Conservation (phyloP, 2,797 vertebrate species). For the Syngnathus acus region DNA sequence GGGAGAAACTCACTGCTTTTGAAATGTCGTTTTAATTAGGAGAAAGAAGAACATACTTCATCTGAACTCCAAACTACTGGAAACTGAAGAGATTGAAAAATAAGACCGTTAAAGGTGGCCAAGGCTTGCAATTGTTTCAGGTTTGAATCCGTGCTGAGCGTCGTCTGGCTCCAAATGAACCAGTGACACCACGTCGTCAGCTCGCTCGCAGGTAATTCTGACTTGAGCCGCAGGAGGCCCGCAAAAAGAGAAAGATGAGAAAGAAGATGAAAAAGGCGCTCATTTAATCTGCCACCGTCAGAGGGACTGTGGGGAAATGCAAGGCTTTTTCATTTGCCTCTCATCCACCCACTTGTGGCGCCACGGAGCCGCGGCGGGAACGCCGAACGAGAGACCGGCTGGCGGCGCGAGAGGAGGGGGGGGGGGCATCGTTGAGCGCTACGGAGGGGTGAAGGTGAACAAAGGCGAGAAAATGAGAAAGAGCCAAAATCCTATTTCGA, state of each 20-base stretch:
- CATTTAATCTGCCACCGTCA: constrained; percentile 66
- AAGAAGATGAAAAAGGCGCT: constrained; percentile 67
- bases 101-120: not conserved
- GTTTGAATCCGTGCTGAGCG: constrained; percentile 14
- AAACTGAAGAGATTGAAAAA: not conserved
- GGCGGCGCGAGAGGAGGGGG: not conserved
- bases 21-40: too few relatives aligned
- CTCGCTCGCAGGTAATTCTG: constrained; percentile 56
- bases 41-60: too few relatives aligned
- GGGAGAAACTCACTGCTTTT: too few relatives aligned
- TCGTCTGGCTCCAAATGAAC: constrained; percentile 33
- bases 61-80: not conserved
- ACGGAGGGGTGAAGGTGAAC: constrained; percentile 51
- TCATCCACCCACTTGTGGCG: constrained; percentile 47
- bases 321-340: constrained; percentile 66
- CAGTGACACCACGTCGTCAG: constrained; percentile 42
- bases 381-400: constrained; percentile 23
- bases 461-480: constrained; percentile 53
- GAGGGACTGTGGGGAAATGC: constrained; percentile 62
- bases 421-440: constrained; percentile 21
- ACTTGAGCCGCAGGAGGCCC: constrained; percentile 49
- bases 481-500: constrained; percentile 57
- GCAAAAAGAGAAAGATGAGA: constrained; percentile 53
- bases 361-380: constrained; percentile 47
- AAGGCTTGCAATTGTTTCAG: not conserved